These are phyloP conservation scores for Oreochromis tanganicae DNA, from an alignment of 2,113 vertebrate genomes.

Conservation along the genomic window DNA sequence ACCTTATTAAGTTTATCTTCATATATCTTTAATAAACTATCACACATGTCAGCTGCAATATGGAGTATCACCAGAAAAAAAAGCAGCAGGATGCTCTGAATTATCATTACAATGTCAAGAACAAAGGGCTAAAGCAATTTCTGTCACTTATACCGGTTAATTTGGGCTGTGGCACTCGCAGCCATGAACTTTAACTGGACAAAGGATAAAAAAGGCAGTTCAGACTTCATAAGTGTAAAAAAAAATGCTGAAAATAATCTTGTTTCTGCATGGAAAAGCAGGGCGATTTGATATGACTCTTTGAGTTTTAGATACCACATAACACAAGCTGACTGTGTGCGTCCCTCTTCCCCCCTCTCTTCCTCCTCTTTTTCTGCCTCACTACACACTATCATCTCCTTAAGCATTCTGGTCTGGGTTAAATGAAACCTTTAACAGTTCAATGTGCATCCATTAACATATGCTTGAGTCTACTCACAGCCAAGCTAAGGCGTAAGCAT, in stretches of 20 bases:
- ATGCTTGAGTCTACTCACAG: constrained; percentile 58
- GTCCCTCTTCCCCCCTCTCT: constrained; percentile 24
- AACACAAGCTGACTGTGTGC: constrained; percentile 40
- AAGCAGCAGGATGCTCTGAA: not conserved
- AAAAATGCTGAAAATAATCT: not conserved
- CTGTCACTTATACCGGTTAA: not conserved
- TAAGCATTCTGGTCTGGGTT: constrained; percentile 69
- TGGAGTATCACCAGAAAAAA: not conserved
- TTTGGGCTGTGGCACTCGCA: not conserved
- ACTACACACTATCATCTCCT: constrained; percentile 68
- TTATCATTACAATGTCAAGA: not conserved
- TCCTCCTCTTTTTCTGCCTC: constrained; percentile 58
- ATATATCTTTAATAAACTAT: not conserved
- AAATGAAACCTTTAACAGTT: constrained; percentile 74
- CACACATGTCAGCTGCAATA: not conserved
- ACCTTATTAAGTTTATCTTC: constrained; percentile 1
- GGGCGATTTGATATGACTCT: constrained; percentile 43
- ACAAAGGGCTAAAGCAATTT: not conserved
- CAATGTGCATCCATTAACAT: constrained; percentile 71
- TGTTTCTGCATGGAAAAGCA: constrained; percentile 20
- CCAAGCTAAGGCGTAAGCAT: constrained; percentile 7
- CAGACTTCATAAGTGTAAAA: not conserved
- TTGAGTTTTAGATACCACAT: constrained; percentile 40
- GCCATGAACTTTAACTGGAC: not conserved
- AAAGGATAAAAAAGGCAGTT: not conserved